Evolutionary conservation across 1,140 invertebrate genomes (phyloP).

Genomic region (Drosophila sucinea): DNA sequence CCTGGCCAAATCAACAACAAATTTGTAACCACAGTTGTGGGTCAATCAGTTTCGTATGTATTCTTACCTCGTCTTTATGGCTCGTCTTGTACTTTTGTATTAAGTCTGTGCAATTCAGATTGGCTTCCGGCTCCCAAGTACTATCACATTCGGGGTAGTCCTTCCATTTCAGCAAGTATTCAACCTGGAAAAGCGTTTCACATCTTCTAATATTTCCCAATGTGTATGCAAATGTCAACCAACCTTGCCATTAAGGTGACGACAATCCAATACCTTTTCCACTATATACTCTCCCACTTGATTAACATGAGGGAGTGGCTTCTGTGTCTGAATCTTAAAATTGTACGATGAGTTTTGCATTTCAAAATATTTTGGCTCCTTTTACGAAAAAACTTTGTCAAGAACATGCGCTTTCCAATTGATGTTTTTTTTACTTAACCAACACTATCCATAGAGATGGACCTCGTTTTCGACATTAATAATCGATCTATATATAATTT

Average conservation of each 20-base stretch:
- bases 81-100: not conserved
- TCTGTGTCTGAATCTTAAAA: not conserved
- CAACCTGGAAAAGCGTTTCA: not conserved
- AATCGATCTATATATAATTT: too few species aligned
- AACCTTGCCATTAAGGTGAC: not conserved
- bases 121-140: not conserved
- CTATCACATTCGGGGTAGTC: not conserved
- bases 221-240: too few species aligned
- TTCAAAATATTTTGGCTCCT: not conserved
- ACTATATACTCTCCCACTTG: not conserved
- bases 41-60: not conserved
- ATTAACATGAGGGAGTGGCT: not conserved
- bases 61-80: not conserved
- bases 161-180: slow-evolving; percentile 7
- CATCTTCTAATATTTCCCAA: not conserved
- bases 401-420: not conserved
- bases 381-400: not conserved
- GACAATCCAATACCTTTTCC: not conserved
- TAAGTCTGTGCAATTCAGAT: not conserved
- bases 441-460: not conserved
- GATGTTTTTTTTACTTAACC: not conserved
- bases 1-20: too few species aligned
- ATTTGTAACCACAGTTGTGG: too few species aligned
- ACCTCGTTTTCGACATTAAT: too few species aligned
- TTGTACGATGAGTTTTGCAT: not conserved